Conservation (phyloP, 2,113 vertebrate genomes). For the Dipodomys ordii region DNA sequence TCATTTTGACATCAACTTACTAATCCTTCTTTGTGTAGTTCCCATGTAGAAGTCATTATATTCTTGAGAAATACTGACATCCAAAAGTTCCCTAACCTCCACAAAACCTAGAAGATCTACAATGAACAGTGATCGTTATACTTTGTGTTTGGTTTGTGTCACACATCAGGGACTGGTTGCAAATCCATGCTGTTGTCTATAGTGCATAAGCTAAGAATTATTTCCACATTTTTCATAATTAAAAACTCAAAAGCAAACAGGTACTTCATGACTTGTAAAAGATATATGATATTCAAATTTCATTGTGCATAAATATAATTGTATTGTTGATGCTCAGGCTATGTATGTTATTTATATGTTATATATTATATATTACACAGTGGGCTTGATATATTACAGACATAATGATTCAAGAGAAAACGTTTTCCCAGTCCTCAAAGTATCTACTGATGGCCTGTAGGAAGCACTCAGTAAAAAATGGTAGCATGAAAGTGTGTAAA, state of each 20-base stretch:
- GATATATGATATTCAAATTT: slow-evolving; percentile 5
- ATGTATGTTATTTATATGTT: slow-evolving; percentile 10
- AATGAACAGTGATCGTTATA: not conserved
- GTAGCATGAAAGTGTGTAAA: not conserved
- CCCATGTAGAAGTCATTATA: not conserved
- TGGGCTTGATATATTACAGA: not conserved
- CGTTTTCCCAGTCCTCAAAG: not conserved
- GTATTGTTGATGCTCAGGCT: not conserved
- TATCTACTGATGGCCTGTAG: not conserved
- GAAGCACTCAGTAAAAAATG: slow-evolving; percentile 1
- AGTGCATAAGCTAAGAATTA: not conserved
- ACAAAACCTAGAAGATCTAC: not conserved
- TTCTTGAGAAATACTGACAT: not conserved
- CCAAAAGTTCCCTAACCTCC: not conserved
- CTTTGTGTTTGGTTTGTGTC: not conserved
- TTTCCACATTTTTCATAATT: not conserved
- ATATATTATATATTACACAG: not conserved
- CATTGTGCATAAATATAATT: not conserved
- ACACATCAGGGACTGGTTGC: not conserved
- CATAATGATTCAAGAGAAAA: not conserved
- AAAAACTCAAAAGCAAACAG: slow-evolving; percentile 2
- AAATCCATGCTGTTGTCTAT: not conserved
- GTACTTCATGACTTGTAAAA: not conserved
- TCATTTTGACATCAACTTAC: not conserved
- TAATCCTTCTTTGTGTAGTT: not conserved